A percentile compares a stretch with the other conserved stretches of the same genome.
Conservation (phyloP, 92 coral and sea anemone genomes). For the Epizoanthus illoricatus region DNA sequence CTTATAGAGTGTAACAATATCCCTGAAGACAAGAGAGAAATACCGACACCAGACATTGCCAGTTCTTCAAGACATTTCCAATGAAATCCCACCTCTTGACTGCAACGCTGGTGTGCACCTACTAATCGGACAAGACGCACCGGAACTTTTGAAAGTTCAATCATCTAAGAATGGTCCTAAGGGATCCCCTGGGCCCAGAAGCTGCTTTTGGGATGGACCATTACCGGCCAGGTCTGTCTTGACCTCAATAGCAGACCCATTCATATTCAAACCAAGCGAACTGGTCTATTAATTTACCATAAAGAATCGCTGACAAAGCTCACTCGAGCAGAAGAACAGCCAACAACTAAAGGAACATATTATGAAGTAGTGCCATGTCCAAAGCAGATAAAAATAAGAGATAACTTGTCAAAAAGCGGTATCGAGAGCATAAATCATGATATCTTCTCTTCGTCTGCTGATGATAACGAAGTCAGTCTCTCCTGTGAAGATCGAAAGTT, state of each 20-base stretch:
- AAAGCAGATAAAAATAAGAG: too few species aligned
- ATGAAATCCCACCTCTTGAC: constrained; percentile 54
- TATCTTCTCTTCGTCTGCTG: constrained; percentile 22
- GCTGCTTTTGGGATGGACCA: constrained; percentile 47
- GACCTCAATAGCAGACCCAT: constrained; percentile 40
- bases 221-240: constrained; percentile 50
- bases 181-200: constrained; percentile 54
- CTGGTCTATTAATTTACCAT: not conserved
- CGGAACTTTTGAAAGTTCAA: constrained; percentile 51
- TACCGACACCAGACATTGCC: constrained; percentile 48
- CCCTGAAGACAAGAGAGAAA: constrained; percentile 53
- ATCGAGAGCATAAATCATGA: constrained; percentile 2
- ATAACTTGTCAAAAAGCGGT: not conserved
- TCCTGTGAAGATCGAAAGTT: constrained; percentile 33
- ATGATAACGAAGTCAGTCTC: constrained; percentile 35
- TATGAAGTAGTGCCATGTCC: constrained; percentile 41
- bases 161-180: constrained; percentile 53
- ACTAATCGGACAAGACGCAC: constrained; percentile 55
- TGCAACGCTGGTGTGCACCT: constrained; percentile 42
- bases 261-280: constrained; percentile 38
- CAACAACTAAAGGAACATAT: not conserved
- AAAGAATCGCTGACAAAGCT: not conserved
- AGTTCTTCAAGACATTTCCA: constrained; percentile 35
- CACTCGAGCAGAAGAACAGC: not conserved
- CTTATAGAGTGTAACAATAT: constrained; percentile 53